Evolutionary conservation across 2,113 vertebrate genomes (phyloP), one percentile per base, ranked within the genome.

Genomic region (Perccottus glenii): DNA sequence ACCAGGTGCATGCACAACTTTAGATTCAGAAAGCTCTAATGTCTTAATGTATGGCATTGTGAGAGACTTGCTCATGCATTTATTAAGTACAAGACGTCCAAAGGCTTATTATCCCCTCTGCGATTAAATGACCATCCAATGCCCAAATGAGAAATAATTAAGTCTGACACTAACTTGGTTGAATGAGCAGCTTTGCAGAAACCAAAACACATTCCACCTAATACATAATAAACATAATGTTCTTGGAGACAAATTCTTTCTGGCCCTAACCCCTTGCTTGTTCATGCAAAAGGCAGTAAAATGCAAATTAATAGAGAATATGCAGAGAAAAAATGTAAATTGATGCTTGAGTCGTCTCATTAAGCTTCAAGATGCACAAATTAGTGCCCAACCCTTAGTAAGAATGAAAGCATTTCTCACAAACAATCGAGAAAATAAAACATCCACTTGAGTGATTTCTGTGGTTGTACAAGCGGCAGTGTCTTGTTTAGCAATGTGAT

Each of bases 121-220:
- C 48, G 64, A 78, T 85, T 82, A 88, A 82, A 82, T 83, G 83
- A 80, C 55, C 60, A 76, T 69, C 64, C 73, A 55, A 88, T 75
- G 64, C 63, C 69, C 76, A 85, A 81, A 89, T 87, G 78, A 87
- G 82, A 67, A 86, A 80, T 86, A 90, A 88, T 87, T 88, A 89
- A 80, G 78, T 80, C 69, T 50, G 70, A 83, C 79, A 74, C 59
- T 63, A 74, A 76, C 75, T 56, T 49, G 56, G 27, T 80, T 19
- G 61, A 71, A 81, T 59, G 78, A 75, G 69, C 61, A 67, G 44
- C 48, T 67, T 64, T 52, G 9, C 62, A 64, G 35, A 36, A 40
- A 51, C 49, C 55, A 19, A 51, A 6, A 57, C 42, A 50, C 48
- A 50, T 11, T 10, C 9, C 4, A 1, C 9, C 6, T 11, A 42